Conservation (phyloP, 2,113 vertebrate species). For the Hylia prasina region DNA sequence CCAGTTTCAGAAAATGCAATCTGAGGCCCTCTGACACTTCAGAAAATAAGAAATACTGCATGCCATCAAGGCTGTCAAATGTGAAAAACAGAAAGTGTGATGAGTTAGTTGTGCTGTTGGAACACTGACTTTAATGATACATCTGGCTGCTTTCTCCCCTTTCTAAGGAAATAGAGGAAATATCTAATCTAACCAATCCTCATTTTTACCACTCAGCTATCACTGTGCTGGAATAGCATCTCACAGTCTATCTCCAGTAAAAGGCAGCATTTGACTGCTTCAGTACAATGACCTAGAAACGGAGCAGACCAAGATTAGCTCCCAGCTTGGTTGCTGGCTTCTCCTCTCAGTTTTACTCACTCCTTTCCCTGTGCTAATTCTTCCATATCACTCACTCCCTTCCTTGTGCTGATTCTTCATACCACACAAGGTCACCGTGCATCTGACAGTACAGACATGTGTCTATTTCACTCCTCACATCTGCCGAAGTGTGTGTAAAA, state of each 20-base stretch:
- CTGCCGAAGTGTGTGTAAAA: not conserved
- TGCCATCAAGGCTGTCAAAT: not conserved
- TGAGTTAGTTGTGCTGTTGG: not conserved
- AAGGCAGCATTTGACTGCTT: not conserved
- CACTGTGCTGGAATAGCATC: not conserved
- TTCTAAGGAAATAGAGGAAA: not conserved
- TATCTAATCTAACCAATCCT: not conserved
- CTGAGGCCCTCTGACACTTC: not conserved
- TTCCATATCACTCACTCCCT: not conserved
- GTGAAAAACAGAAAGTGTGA: not conserved
- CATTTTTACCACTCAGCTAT: not conserved
- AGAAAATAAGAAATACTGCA: not conserved
- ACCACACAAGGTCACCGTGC: rapidly evolving
- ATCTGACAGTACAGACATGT: not conserved
- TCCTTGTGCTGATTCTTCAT: not conserved
- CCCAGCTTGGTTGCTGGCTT: not conserved
- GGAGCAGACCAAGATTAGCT: not conserved
- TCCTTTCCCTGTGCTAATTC: not conserved
- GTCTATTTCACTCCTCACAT: not conserved
- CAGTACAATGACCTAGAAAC: not conserved
- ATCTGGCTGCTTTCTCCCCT: not conserved
- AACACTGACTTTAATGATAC: not conserved
- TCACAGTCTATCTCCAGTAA: not conserved
- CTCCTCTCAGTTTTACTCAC: rapidly evolving
- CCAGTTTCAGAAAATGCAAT: not conserved